A percentile compares a stretch with the other conserved stretches of the same genome.
Conservation (phyloP, 2,113 vertebrate species). For the Panthera tigris region DNA sequence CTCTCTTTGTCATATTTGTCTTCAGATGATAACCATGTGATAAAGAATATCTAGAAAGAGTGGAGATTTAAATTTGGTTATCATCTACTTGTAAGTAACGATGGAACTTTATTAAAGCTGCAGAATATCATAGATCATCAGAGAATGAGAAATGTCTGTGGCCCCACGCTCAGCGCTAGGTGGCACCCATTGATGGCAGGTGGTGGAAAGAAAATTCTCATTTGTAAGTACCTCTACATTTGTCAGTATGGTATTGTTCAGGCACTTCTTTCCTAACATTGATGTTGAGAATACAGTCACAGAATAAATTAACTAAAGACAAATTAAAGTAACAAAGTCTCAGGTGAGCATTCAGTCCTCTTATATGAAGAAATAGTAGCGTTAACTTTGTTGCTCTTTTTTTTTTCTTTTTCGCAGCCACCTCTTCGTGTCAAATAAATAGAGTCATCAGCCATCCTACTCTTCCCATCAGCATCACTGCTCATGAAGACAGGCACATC, state of each 20-base stretch:
- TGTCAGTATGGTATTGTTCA: background rate
- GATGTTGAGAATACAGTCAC: background rate
- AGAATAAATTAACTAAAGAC: constrained; percentile 32
- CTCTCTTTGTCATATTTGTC: background rate
- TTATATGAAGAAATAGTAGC: background rate
- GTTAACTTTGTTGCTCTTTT: constrained; percentile 46
- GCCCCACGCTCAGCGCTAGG: background rate
- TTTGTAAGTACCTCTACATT: background rate
- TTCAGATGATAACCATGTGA: background rate
- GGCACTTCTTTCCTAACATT: background rate
- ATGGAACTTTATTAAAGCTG: constrained; percentile 16
- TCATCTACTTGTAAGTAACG: background rate
- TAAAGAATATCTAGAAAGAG: background rate
- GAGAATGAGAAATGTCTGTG: background rate
- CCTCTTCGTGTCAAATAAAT: constrained; percentile 94
- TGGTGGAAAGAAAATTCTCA: background rate
- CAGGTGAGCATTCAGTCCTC: background rate
- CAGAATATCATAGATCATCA: background rate
- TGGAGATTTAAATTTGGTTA: constrained; percentile 8
- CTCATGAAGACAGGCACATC: constrained; percentile 97
- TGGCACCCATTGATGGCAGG: background rate
- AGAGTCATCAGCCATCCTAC: constrained; percentile 99
- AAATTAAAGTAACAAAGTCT: background rate
- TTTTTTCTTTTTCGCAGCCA: constrained; percentile 79
- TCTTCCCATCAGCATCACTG: constrained; percentile 97